Evolutionary conservation across 2,888 invertebrate genomes (phyloP).

Genomic region (Achlya flavicornis): DNA sequence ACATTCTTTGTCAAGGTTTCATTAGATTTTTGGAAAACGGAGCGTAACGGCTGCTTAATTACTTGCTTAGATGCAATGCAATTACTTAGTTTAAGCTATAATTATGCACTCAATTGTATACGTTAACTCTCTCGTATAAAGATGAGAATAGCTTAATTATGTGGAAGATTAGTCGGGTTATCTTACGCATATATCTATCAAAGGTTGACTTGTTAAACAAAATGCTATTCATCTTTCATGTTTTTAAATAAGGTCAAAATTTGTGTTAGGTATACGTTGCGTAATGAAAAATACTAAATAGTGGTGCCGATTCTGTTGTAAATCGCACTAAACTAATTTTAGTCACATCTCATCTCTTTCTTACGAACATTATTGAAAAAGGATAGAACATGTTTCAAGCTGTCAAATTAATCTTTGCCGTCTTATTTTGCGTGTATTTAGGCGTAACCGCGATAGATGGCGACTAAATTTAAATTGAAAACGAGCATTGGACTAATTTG

Average conservation of each 20-base stretch:
- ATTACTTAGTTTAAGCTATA: constrained; percentile 33
- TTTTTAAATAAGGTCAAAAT: neutral
- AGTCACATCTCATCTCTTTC: too few species aligned
- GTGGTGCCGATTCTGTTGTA: too few species aligned
- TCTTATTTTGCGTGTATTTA: too few species aligned
- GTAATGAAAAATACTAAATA: neutral
- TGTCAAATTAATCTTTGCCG: too few species aligned
- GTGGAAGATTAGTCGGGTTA: neutral
- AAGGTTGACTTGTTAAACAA: constrained; percentile 1
- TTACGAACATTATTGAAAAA: too few species aligned
- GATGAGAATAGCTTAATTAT: neutral
- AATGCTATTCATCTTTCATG: neutral
- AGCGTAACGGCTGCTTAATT: constrained; percentile 64
- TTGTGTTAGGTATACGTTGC: neutral
- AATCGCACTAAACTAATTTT: too few species aligned
- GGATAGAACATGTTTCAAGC: too few species aligned
- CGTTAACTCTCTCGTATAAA: constrained; percentile 10
- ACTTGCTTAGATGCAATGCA: constrained; percentile 43
- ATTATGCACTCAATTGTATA: constrained; percentile 18
- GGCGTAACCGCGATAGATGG: too few species aligned
- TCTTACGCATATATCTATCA: constrained; percentile 4
- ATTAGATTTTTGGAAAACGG: constrained; percentile 62
- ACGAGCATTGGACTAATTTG: too few species aligned
- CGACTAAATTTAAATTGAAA: too few species aligned
- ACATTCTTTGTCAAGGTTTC: constrained; percentile 57